A percentile compares a stretch with the other conserved stretches of the same genome.
Conservation (phyloP, 1,140 invertebrate species). For the Oryctes rhinoceros region DNA sequence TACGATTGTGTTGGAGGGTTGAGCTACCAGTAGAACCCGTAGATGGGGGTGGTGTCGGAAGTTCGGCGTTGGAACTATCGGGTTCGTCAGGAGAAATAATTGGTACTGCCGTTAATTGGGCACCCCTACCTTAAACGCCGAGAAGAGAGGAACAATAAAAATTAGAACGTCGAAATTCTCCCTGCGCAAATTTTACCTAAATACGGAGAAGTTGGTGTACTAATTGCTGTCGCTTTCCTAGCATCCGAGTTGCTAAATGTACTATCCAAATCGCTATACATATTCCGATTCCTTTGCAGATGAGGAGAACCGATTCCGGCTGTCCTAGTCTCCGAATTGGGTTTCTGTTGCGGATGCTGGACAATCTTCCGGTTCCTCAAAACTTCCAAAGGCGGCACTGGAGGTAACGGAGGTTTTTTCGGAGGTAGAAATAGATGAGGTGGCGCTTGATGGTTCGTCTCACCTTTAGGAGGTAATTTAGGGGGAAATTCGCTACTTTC, state of each 20-base stretch:
- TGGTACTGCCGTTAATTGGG: slow-evolving; percentile 1
- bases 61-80: slow-evolving; percentile 21
- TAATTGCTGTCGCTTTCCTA: slow-evolving; percentile 53
- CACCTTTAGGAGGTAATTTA: slow-evolving; percentile 50
- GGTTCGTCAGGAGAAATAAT: slow-evolving; percentile 10
- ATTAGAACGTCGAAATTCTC: not conserved
- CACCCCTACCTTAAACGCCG: not conserved
- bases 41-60: not conserved
- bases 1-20: slow-evolving; percentile 36
- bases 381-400: slow-evolving; percentile 70
- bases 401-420: slow-evolving; percentile 76
- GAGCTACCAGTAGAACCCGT: not conserved
- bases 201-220: slow-evolving; percentile 63
- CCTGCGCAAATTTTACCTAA: slow-evolving; percentile 49
- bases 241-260: slow-evolving; percentile 44
- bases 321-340: slow-evolving; percentile 60
- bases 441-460: slow-evolving; percentile 65
- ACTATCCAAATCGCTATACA: slow-evolving; percentile 64
- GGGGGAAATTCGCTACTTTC: slow-evolving; percentile 2
- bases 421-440: slow-evolving; percentile 69
- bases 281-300: slow-evolving; percentile 65
- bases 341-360: slow-evolving; percentile 56
- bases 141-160: not conserved
- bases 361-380: slow-evolving; percentile 57
- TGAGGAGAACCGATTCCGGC: slow-evolving; percentile 69